Base-by-base conservation (phyloP, 2,797 vertebrate genomes). In the Etheostoma perlongum region DNA sequence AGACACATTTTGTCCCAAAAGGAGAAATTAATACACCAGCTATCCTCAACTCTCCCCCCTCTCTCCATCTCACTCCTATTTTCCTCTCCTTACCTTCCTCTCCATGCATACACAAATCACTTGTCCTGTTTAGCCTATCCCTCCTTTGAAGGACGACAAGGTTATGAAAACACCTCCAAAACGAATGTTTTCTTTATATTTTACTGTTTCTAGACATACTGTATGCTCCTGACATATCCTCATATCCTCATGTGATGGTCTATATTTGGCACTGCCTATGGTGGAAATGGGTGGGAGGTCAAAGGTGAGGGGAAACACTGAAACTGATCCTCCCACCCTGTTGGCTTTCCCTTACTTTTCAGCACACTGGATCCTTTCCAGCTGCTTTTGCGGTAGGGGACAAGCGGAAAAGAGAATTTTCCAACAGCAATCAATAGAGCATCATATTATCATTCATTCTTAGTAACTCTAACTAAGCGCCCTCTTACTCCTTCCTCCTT, bases 21-120 rank as follows among this genome's bases (percentile, higher is more conserved):
- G 94, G 88, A 90, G 94, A 95, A 95, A 95, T 95, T 67, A 95
- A 95, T 95, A 94, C 91, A 89, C 58, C 85, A 33, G 68, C 85
- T 88, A 89, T 90, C 81, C 91, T 89, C 74, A 4, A 67, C 67
- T 88, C 72, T 82, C 49, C 53, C 55, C 60, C 78, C 62, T 79
- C 58, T 63, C 49, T 78, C 76, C 27, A 51, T 55, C 74, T 73
- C 76, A 75, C 69, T 76, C 44, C 53, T 36, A 5, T 57, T 49
- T 65, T 67, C 64, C 64, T 64, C 58, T 78, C 65, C 49, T 25
- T 65, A 55, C 40, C 58, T 70, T 75, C 36, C 30, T 48, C 68
- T 67, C 40, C 27, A 60, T 58, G 36, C 19, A 72, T 67, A 72
- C 60, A 78, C 57, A 69, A 57, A 76, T 77, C 70, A 57, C 51